A percentile compares a stretch with the other conserved stretches of the same genome.
Conservation (phyloP, 2,888 invertebrate genomes). For the Gisinianus flammeolus region DNA sequence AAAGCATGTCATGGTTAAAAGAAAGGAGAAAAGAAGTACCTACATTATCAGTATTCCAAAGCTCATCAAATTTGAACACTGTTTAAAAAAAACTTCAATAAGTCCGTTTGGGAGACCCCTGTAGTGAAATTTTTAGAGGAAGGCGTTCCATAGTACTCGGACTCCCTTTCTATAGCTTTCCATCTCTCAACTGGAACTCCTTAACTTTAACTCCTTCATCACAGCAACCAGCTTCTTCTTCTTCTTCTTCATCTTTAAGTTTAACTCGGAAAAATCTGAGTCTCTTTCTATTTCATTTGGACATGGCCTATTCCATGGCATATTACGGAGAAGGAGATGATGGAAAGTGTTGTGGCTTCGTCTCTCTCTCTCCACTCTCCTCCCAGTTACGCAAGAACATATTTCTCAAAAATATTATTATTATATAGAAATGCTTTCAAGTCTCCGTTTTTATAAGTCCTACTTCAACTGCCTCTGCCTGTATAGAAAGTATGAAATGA, state of each 20-base stretch:
- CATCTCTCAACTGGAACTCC: background rate
- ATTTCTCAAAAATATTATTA: no score
- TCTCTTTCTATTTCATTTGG: no score
- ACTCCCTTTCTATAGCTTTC: background rate
- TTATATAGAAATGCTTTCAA: no score
- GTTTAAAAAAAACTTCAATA: slow-evolving; percentile 53
- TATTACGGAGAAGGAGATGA: background rate
- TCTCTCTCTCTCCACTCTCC: no score
- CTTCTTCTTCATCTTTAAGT: background rate
- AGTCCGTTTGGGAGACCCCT: slow-evolving; percentile 53
- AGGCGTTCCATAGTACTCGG: slow-evolving; percentile 8
- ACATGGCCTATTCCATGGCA: background rate
- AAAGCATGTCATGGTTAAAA: slow-evolving; percentile 30
- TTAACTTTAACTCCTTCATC: background rate
- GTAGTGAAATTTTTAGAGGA: slow-evolving; percentile 45
- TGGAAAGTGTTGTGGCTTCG: no score
- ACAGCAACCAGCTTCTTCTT: background rate
- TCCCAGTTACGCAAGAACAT: no score
- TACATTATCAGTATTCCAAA: slow-evolving; percentile 39
- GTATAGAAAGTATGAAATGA: no score
- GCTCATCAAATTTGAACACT: slow-evolving; percentile 57
- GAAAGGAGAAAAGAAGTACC: slow-evolving; percentile 41
- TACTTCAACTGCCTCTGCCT: no score
- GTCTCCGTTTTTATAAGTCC: no score
- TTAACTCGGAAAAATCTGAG: no score